Conservation (phyloP, 2,113 vertebrate genomes). For the Cnemophilus loriae region DNA sequence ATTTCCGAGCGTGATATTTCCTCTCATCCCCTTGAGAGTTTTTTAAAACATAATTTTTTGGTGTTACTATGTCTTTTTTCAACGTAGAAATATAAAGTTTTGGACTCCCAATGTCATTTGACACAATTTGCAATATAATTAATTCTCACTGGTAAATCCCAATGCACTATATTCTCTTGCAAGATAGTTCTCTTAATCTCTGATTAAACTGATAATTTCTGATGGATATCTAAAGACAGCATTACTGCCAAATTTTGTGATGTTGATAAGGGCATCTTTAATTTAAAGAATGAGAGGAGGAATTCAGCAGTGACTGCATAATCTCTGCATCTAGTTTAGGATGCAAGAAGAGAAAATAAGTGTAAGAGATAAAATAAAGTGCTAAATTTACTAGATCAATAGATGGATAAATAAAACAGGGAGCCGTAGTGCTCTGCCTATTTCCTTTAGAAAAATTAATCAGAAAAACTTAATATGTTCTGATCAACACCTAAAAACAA, state of each 20-base stretch:
- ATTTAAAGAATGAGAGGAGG: neutral
- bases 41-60: neutral
- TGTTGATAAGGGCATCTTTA: neutral
- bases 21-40: neutral
- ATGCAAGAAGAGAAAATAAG: neutral
- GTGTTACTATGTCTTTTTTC: neutral
- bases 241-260: neutral
- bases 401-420: neutral
- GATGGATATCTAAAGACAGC: neutral
- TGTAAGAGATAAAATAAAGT: neutral
- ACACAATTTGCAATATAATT: neutral
- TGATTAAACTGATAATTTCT: constrained; percentile 25
- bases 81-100: neutral
- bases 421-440: neutral
- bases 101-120: neutral
- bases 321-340: neutral
- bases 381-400: neutral
- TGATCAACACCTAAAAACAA: neutral
- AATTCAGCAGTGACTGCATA: neutral
- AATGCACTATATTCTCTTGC: neutral
- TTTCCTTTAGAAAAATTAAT: neutral
- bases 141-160: neutral
- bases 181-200: neutral
- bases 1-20: neutral
- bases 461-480: neutral